Conservation (phyloP, 92 coral and sea anemone genomes). For the Nematostella vectensis region DNA sequence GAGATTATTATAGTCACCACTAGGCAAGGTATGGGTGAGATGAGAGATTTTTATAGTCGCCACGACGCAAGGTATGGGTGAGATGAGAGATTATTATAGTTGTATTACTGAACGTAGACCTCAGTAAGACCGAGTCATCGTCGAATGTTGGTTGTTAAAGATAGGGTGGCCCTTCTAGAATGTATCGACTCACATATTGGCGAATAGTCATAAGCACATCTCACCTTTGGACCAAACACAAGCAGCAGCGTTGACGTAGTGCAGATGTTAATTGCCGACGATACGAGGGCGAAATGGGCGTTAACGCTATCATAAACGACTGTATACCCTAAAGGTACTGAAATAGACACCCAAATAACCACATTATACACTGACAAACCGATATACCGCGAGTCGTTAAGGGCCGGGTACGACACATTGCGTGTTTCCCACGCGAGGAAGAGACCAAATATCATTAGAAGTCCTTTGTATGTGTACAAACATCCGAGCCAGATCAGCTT, state of each 20-base stretch:
- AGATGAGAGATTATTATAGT: no score
- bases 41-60: no score
- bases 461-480: conserved; percentile 32
- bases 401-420: conserved; percentile 40
- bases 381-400: conserved; percentile 67
- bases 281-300: conserved; percentile 30
- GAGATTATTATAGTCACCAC: no score
- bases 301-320: conserved; percentile 22
- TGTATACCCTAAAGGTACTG: conserved; percentile 24
- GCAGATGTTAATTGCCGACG: conserved; percentile 39
- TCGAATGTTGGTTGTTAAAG: no score
- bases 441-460: conserved; percentile 44
- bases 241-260: conserved; percentile 48
- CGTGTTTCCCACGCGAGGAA: conserved; percentile 84
- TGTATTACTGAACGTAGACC: no score
- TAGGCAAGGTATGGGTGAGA: no score
- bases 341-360: conserved; percentile 30
- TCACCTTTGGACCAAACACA: conserved; percentile 65
- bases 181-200: no score
- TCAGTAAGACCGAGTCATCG: no score
- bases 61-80: no score
- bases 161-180: no score
- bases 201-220: no score
- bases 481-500: conserved; percentile 21
- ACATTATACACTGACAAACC: conserved; percentile 66